phyloP scores from a whole-genome alignment of 35 echinoderm and acorn worm genomes.

The Heliocidaris tuberculata region DNA sequence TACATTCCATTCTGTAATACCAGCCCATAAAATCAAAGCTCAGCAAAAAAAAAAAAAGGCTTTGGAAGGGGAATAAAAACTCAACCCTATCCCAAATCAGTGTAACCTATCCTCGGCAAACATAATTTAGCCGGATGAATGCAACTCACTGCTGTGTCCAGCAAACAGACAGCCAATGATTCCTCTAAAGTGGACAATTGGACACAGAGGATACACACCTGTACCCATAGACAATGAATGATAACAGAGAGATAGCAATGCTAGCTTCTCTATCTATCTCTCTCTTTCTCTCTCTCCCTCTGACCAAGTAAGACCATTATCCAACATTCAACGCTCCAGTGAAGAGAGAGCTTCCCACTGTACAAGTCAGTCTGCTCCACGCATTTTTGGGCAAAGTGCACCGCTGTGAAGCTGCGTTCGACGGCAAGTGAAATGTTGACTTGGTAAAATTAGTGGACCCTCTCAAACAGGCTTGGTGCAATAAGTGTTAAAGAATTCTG shows the following conservation, averaged over 20 bases:
- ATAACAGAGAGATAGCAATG: background rate
- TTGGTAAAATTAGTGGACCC: conserved; percentile 10
- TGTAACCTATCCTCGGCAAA: background rate
- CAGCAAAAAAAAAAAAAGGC: background rate
- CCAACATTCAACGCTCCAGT: background rate
- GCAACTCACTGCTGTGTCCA: background rate
- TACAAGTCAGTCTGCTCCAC: background rate
- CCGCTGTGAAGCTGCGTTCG: background rate
- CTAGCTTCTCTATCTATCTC: too few species aligned
- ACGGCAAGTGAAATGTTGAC: background rate
- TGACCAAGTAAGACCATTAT: background rate
- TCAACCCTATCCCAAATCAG: background rate
- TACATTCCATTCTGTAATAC: conserved; percentile 16
- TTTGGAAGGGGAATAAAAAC: background rate
- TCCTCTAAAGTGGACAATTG: background rate
- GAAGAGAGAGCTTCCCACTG: background rate
- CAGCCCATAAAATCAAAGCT: background rate
- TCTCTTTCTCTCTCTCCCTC: background rate
- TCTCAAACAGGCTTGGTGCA: background rate
- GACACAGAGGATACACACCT: background rate
- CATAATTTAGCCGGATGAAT: background rate
- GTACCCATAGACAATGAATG: background rate
- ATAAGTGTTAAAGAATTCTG: background rate
- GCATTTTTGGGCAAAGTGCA: background rate
- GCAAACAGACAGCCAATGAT: background rate